These are phyloP conservation scores for Arothron firmamentum DNA, from an alignment of 2,113 vertebrate species.

Conservation along the genomic window DNA sequence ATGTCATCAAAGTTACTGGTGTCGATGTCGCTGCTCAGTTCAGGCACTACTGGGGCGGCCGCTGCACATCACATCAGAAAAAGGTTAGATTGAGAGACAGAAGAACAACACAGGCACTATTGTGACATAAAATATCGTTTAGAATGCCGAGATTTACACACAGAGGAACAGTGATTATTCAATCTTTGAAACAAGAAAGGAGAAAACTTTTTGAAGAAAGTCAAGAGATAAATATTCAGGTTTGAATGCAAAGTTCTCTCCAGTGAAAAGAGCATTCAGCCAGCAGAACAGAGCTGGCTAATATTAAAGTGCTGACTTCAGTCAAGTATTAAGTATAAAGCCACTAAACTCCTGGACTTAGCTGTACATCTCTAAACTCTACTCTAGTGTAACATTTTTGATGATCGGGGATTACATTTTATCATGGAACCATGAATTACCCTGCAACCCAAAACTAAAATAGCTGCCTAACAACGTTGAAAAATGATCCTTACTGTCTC, in stretches of 20 bases:
- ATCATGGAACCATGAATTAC: too few relatives aligned
- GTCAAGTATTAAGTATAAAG: conserved; percentile 60
- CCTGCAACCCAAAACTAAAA: not conserved
- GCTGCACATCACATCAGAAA: conserved; percentile 64
- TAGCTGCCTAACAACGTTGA: not conserved
- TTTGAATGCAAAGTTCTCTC: too few relatives aligned
- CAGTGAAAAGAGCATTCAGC: not conserved
- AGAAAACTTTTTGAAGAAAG: too few relatives aligned
- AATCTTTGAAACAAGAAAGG: too few relatives aligned
- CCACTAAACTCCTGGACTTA: conserved; percentile 52
- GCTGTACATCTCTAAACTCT: conserved; percentile 48
- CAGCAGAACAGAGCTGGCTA: conserved; percentile 14
- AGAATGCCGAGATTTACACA: not conserved
- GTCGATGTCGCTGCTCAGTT: conserved; percentile 96
- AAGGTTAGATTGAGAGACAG: not conserved
- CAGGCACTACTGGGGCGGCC: conserved; percentile 95
- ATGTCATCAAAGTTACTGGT: conserved; percentile 99
- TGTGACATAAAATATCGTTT: not conserved
- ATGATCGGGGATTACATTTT: too few relatives aligned
- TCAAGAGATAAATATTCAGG: too few relatives aligned
- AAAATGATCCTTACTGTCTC: conserved; percentile 84
- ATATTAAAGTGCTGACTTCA: conserved; percentile 54
- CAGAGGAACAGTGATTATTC: too few relatives aligned
- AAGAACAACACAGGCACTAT: not conserved
- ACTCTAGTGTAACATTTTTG: not conserved